A percentile compares a stretch with the other conserved stretches of the same genome.
Evolutionary conservation across 2,113 vertebrate species (phyloP).

Genomic region (Tragelaphus strepsiceros): DNA sequence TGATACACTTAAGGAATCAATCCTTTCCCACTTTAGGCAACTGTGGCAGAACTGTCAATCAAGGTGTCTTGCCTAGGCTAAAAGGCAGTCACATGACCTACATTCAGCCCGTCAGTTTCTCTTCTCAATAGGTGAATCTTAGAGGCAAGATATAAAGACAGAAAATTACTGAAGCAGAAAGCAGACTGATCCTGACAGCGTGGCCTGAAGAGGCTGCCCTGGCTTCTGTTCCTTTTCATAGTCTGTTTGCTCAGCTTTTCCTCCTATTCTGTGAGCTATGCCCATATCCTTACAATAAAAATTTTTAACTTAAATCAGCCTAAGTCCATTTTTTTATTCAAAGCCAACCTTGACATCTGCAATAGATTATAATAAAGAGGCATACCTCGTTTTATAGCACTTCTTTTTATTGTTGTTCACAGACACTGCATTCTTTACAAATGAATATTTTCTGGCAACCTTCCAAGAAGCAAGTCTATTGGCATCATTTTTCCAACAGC

Average conservation of each 20-base stretch:
- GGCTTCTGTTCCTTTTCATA: background rate
- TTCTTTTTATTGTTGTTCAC: background rate
- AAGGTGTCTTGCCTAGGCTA: background rate
- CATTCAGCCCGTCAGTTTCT: background rate
- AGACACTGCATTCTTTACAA: background rate
- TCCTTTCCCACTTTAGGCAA: background rate
- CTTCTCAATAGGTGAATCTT: background rate
- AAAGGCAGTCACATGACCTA: background rate
- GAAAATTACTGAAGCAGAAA: background rate
- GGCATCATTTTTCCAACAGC: background rate
- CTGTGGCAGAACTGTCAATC: background rate
- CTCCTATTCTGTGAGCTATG: background rate
- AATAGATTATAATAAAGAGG: background rate
- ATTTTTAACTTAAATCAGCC: background rate
- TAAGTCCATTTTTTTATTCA: background rate
- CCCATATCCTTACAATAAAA: background rate
- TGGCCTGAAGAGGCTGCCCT: background rate
- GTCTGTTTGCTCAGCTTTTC: background rate
- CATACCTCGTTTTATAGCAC: background rate
- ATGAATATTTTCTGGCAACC: background rate
- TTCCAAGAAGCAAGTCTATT: background rate
- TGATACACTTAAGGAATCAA: background rate
- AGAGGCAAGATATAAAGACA: background rate
- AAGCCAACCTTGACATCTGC: background rate
- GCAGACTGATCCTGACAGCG: background rate